Conservation (phyloP, 2,113 vertebrate species). For the Psammodynastes pulverulentus region DNA sequence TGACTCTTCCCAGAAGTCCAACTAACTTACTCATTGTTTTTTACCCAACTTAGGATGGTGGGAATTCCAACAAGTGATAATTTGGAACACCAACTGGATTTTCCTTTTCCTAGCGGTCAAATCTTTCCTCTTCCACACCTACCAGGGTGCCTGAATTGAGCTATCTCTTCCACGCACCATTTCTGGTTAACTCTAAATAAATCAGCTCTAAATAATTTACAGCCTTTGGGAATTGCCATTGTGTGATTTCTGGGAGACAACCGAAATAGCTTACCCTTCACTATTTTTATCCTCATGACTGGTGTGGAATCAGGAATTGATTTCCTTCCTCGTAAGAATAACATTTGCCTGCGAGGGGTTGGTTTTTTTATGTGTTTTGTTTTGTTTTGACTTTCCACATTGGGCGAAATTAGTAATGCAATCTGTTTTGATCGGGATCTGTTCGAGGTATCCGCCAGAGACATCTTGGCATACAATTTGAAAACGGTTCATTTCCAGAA, state of each 20-base stretch:
- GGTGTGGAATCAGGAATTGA: constrained; percentile 41
- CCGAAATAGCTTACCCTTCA: background rate
- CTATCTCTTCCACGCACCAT: background rate
- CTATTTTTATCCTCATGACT: constrained; percentile 25
- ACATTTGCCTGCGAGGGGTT: constrained; percentile 45
- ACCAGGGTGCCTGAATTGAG: background rate
- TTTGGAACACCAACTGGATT: background rate
- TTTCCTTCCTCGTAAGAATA: constrained; percentile 48
- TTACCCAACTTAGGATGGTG: background rate
- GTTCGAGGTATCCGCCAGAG: constrained; percentile 48
- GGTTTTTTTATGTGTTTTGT: background rate
- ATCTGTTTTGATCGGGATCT: constrained; percentile 36
- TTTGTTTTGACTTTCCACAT: background rate
- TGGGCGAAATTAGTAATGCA: constrained; percentile 40
- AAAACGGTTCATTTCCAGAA: constrained; percentile 32
- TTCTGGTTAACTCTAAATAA: background rate
- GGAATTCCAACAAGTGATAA: background rate
- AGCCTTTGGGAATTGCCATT: background rate
- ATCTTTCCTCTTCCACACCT: background rate
- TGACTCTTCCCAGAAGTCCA: background rate
- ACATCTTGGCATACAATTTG: constrained; percentile 44
- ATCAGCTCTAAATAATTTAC: background rate
- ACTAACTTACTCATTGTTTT: background rate
- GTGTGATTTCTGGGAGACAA: constrained; percentile 23
- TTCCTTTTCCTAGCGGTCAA: too few relatives aligned